These are phyloP conservation scores for Clarias platycephalus DNA, from an alignment of 2,797 vertebrate genomes.

Conservation along the genomic window DNA sequence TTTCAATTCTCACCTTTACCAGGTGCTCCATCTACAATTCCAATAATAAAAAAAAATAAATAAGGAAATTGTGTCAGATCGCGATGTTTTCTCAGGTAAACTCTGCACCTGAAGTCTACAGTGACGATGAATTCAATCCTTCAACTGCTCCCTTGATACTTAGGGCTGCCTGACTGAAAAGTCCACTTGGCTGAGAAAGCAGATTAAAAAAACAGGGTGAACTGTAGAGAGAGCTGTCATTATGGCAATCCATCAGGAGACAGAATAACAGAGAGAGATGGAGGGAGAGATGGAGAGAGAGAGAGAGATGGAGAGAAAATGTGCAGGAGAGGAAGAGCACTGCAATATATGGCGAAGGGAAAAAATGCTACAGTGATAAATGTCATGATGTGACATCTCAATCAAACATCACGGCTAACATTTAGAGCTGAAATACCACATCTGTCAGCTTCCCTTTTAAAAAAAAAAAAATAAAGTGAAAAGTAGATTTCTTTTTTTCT, in stretches of 20 bases:
- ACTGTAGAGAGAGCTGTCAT: conserved; percentile 21
- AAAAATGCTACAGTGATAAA: conserved; percentile 6
- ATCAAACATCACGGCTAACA: background rate
- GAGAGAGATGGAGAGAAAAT: background rate
- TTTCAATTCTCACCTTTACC: background rate
- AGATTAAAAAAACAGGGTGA: background rate
- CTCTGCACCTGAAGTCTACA: background rate
- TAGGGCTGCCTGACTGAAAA: conserved; percentile 21
- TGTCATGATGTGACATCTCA: conserved; percentile 2
- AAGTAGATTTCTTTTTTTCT: background rate
- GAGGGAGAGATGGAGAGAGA: background rate
- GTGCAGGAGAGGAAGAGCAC: background rate
- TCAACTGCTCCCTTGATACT: background rate
- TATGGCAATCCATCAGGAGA: conserved; percentile 20
- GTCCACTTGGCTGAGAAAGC: background rate
- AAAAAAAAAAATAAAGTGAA: background rate
- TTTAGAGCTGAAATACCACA: conserved; percentile 4
- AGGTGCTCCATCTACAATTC: background rate
- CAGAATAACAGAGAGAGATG: background rate
- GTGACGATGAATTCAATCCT: background rate
- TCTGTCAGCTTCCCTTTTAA: background rate
- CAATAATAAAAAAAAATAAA: too few species aligned
- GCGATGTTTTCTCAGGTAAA: background rate
- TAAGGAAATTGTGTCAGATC: background rate
- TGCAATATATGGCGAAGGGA: background rate